phyloP scores from a whole-genome alignment of 2,888 invertebrate genomes.

The Trachelus tabidus region DNA sequence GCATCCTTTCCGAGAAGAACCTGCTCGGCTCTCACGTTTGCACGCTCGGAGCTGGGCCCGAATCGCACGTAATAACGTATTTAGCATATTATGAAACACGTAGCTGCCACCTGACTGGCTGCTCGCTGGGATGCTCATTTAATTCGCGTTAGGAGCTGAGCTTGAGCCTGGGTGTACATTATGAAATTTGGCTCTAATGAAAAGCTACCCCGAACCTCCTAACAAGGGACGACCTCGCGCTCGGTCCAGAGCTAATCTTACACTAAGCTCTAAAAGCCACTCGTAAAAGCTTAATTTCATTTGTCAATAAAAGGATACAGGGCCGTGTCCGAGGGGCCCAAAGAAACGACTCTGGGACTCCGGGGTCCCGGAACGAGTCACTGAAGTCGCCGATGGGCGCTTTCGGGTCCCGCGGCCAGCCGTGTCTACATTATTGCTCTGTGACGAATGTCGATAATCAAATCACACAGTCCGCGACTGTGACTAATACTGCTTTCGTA shows the following conservation, averaged over 20 bases:
- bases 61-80: conserved; percentile 17
- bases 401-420: conserved; percentile 15
- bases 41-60: not conserved
- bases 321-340: not conserved
- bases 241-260: conserved; percentile 3
- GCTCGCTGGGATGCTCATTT: conserved; percentile 6
- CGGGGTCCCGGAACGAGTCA: not conserved
- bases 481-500: conserved; percentile 28
- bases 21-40: not conserved
- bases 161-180: conserved; percentile 23
- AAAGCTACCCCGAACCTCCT: conserved; percentile 18
- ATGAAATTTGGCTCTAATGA: conserved; percentile 39
- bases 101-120: conserved; percentile 5
- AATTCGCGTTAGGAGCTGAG: conserved; percentile 14
- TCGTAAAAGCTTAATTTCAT: conserved; percentile 25
- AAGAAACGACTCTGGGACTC: not conserved
- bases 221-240: conserved; percentile 5
- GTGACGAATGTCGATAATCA: conserved; percentile 42
- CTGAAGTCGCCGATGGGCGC: conserved; percentile 1
- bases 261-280: conserved; percentile 13
- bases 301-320: conserved; percentile 15
- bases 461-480: conserved; percentile 36
- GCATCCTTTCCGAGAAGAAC: not conserved
- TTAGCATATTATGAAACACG: conserved; percentile 22
- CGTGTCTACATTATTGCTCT: conserved; percentile 35